A percentile compares a stretch with the other conserved stretches of the same genome.
These are phyloP conservation scores for Wasmannia auropunctata DNA, from an alignment of 1,140 invertebrate genomes.

Conservation along the genomic window DNA sequence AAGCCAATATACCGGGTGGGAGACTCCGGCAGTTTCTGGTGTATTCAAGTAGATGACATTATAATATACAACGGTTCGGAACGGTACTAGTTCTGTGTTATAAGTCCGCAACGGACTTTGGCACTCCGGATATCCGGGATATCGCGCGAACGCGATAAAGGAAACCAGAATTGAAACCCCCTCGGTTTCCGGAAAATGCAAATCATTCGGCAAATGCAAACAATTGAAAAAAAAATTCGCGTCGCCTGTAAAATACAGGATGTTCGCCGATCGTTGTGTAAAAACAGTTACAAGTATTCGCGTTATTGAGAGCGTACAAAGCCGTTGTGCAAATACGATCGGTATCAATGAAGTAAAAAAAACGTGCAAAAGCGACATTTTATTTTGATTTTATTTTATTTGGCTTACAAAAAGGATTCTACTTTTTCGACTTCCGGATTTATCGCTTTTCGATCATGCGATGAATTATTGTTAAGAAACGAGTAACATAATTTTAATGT, in stretches of 20 bases:
- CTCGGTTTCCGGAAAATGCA: constrained; percentile 17
- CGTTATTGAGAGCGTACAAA: neutral
- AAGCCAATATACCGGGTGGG: constrained; percentile 59
- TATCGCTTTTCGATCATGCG: neutral
- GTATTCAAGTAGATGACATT: constrained; percentile 42
- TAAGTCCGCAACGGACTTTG: constrained; percentile 28
- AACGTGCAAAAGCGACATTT: neutral
- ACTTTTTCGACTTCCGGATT: neutral
- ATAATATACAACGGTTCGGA: constrained; percentile 40
- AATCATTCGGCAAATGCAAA: neutral
- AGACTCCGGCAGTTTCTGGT: neutral
- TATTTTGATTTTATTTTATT: neutral
- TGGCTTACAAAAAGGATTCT: neutral
- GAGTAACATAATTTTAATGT: constrained; percentile 8
- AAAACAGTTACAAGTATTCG: neutral
- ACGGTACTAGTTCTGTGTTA: neutral
- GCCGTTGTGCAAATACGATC: neutral
- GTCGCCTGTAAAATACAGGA: constrained; percentile 2
- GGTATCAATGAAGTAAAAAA: neutral
- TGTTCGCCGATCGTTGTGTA: neutral
- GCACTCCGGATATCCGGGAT: constrained; percentile 27
- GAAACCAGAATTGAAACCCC: neutral
- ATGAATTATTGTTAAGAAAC: constrained; percentile 1
- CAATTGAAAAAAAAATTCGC: constrained; percentile 18
- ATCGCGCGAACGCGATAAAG: constrained; percentile 11